Evolutionary conservation across 2,113 vertebrate species (phyloP), one percentile per base, ranked within the genome.

Genomic region (Cyanoderma ruficeps): DNA sequence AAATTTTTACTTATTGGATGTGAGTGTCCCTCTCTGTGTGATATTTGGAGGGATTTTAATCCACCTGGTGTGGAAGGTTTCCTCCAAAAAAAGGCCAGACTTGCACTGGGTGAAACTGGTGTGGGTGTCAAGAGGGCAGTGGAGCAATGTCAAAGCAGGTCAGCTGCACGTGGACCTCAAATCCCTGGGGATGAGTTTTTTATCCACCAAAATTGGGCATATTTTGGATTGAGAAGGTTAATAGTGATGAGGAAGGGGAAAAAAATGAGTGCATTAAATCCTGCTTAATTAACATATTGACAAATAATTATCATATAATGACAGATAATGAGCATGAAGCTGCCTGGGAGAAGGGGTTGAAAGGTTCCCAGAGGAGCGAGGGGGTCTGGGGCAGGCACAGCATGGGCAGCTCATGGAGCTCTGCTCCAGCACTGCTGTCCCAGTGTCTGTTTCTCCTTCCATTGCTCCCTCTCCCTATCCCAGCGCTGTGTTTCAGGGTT

Each of bases 181-280:
- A 61, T 15, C 17, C 5, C 39, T 22, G 8, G 46, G 23, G 49
- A 4, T 13, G 39, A 24, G 49, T 1, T 3, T 0, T 0, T 37
- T 72, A 52, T 9, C 14, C 71, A 5, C 27, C 13, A 8, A 39
- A 19, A 25, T 4, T 4, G 5, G 39, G 3, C 0, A 1, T 4
- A 0, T 37, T 46, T 63, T 53, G 20, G 35, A 33, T 5, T 16
- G 50, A 27, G 53, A 72, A 16, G 21, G n/a, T 61, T 44, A 27
- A 55, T 37, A 37, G 10, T 37, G 37, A 37, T 18, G 37, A 42
- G 23, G 15, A 47, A 86, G 19, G 64, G 19, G 39, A 70, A 25
- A 31, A 50, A 63, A 63, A 55, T 3, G 13, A 63, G 44, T 3
- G 22, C 3, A 4, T 35, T 42, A 1, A 1, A 0, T 28, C 53